phyloP scores from a whole-genome alignment of 1,140 invertebrate genomes.

The Tetragonula clypearis region DNA sequence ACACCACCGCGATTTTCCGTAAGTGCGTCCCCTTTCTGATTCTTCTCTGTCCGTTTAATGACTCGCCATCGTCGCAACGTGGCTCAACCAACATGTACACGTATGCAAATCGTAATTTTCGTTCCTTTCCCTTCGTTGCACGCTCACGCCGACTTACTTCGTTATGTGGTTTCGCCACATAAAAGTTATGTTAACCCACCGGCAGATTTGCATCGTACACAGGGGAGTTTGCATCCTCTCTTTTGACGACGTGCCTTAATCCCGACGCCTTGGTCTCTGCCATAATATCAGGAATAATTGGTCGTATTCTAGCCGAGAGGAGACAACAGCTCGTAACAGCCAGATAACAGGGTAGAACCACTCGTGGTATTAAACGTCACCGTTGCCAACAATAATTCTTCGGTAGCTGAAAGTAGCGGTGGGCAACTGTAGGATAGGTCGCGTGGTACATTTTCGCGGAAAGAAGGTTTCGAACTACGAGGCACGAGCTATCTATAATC shows the following conservation, averaged over 20 bases:
- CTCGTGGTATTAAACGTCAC: not conserved
- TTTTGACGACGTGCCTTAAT: not conserved
- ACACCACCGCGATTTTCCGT: not conserved
- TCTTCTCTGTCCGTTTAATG: not conserved
- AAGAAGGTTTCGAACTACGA: not conserved
- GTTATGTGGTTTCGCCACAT: not conserved
- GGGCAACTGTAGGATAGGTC: not conserved
- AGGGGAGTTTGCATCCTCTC: not conserved
- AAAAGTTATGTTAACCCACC: conserved; percentile 1
- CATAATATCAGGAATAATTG: not conserved
- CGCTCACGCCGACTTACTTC: too few species aligned
- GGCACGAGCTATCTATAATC: not conserved
- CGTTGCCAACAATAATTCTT: not conserved
- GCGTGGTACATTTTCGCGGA: not conserved
- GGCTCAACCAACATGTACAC: not conserved
- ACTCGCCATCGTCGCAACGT: not conserved
- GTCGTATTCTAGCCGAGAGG: too few species aligned
- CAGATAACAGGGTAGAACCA: not conserved
- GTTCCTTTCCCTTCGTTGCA: not conserved
- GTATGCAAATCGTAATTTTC: not conserved
- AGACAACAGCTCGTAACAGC: not conserved
- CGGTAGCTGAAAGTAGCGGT: not conserved
- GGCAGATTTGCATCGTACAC: not conserved
- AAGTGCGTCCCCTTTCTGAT: not conserved
- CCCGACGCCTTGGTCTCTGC: not conserved